phyloP scores from a whole-genome alignment of 2,113 vertebrate species.

The Silurus asotus region DNA sequence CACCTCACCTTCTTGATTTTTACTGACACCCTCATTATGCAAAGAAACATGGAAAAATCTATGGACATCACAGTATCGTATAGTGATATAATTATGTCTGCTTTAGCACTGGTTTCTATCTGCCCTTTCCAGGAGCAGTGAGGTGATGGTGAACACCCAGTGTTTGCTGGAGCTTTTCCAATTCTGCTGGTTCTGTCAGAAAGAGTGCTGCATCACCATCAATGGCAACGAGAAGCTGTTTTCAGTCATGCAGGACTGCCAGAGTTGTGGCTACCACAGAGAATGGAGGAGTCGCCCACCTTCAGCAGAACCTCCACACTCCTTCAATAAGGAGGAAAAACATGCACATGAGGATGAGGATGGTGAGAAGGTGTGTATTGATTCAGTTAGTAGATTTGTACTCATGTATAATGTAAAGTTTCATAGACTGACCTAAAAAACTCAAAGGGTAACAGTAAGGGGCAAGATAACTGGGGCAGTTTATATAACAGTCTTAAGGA shows the following conservation, averaged over 20 bases:
- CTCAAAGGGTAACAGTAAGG: too few species aligned
- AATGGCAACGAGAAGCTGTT: slow-evolving; percentile 27
- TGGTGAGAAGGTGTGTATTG: slow-evolving; percentile 12
- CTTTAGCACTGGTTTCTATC: not conserved
- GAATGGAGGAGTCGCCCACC: slow-evolving; percentile 24
- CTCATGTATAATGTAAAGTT: too few species aligned
- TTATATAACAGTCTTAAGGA: too few species aligned
- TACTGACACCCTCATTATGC: too few species aligned
- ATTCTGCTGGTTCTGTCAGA: slow-evolving; percentile 28
- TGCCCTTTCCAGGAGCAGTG: slow-evolving; percentile 3
- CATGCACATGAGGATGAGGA: not conserved
- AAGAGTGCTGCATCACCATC: slow-evolving; percentile 27
- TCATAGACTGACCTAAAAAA: too few species aligned
- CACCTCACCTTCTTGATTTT: too few species aligned
- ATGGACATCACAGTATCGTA: not conserved
- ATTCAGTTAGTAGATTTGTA: too few species aligned
- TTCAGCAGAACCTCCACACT: not conserved
- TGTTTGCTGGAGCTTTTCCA: slow-evolving; percentile 40
- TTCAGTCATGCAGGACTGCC: slow-evolving; percentile 29
- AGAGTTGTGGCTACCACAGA: slow-evolving; percentile 18
- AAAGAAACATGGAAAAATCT: not conserved
- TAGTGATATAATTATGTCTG: not conserved
- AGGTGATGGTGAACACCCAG: slow-evolving; percentile 29
- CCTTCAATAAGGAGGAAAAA: not conserved
- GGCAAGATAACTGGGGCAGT: too few species aligned